A percentile compares a stretch with the other conserved stretches of the same genome.
phyloP scores from a whole-genome alignment of 2,113 vertebrate genomes.

The Corythornis vintsioides region DNA sequence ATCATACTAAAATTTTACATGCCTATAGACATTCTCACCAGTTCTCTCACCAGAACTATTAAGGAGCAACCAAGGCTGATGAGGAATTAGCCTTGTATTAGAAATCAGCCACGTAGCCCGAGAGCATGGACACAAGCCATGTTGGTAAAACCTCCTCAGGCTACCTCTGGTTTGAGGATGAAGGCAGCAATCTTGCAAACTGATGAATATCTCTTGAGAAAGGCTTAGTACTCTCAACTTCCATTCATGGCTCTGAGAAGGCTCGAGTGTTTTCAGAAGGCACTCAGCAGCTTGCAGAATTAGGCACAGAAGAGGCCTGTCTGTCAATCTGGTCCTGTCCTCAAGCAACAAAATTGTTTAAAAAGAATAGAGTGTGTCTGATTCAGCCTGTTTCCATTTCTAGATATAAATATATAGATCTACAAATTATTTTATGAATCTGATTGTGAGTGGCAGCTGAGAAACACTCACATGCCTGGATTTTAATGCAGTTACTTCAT shows the following conservation, averaged over 20 bases:
- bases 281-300: not conserved
- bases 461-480: conserved; percentile 13
- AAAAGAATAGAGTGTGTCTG: not conserved
- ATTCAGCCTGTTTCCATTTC: not conserved
- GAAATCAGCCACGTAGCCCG: not conserved
- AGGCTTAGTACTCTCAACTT: not conserved
- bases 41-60: not conserved
- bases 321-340: not conserved
- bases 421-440: conserved; percentile 50
- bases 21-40: not conserved
- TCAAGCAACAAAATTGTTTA: not conserved
- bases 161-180: not conserved
- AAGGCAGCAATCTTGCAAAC: not conserved
- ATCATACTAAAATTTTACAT: not conserved
- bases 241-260: not conserved
- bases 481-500: conserved; percentile 54
- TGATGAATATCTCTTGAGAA: not conserved
- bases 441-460: conserved; percentile 56
- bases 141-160: not conserved
- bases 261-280: not conserved
- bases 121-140: not conserved
- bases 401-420: not conserved
- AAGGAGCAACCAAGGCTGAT: not conserved
- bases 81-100: not conserved
- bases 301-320: not conserved